Evolutionary conservation across 2,888 invertebrate genomes (phyloP).

Genomic region (Eustalomyia histrio): DNA sequence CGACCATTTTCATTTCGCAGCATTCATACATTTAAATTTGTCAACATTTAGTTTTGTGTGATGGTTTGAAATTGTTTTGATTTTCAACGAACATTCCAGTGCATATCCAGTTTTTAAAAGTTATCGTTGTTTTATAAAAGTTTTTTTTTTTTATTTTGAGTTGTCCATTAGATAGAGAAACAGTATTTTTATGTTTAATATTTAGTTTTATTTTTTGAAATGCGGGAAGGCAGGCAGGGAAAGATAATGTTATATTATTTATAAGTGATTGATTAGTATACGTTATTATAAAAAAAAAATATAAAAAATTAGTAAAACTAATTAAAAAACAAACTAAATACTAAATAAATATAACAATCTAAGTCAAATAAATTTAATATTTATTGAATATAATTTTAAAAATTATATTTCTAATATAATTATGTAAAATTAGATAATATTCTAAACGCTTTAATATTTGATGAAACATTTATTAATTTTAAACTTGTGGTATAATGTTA

Average conservation of each 20-base stretch:
- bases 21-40: background rate
- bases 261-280: constrained; percentile 9
- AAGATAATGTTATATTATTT: constrained; percentile 40
- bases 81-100: constrained; percentile 22
- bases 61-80: background rate
- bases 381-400: no score
- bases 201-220: constrained; percentile 13
- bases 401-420: no score
- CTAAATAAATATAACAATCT: background rate
- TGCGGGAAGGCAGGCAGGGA: constrained; percentile 57
- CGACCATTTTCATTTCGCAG: background rate
- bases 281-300: background rate
- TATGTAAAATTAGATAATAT: no score
- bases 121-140: background rate
- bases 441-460: no score
- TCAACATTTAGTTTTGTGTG: background rate
- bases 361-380: background rate
- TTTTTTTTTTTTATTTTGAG: background rate
- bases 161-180: background rate
- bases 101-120: constrained; percentile 19
- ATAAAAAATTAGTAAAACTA: background rate
- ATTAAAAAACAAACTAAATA: constrained; percentile 10
- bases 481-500: no score
- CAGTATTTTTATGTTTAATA: constrained; percentile 8
- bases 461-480: no score